phyloP scores from a whole-genome alignment of 64 coral and sea anemone genomes.

The Stylophora pistillata region DNA sequence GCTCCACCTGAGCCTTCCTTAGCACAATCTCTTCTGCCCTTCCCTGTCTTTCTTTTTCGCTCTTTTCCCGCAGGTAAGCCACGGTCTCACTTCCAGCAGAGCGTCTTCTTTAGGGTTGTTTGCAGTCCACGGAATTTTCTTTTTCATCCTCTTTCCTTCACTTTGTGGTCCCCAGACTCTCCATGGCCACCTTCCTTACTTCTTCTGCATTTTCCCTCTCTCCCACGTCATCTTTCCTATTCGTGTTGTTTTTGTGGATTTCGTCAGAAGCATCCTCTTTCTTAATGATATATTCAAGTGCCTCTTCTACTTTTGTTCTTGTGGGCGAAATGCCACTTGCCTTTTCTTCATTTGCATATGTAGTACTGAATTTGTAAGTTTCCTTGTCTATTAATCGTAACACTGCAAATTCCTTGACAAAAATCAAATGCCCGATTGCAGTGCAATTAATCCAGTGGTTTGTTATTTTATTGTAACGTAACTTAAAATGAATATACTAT shows the following conservation, averaged over 20 bases:
- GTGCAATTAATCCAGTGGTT: too few species aligned
- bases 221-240: too few species aligned
- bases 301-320: constrained; percentile 45
- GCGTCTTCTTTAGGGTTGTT: constrained; percentile 37
- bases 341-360: constrained; percentile 24
- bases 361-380: too few species aligned
- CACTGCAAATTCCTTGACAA: too few species aligned
- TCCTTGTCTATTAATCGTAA: too few species aligned
- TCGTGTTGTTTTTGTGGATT: too few species aligned
- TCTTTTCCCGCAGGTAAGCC: constrained; percentile 21
- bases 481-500: too few species aligned
- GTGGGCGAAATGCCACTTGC: constrained; percentile 40
- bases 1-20: constrained; percentile 38
- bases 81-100: constrained; percentile 33
- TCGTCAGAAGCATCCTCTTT: constrained; percentile 43
- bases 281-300: constrained; percentile 39
- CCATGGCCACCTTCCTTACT: constrained; percentile 31
- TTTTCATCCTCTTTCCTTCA: constrained; percentile 37
- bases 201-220: constrained; percentile 32
- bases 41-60: constrained; percentile 33
- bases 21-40: constrained; percentile 33
- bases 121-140: constrained; percentile 43
- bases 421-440: too few species aligned
- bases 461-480: too few species aligned
- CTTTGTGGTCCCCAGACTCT: constrained; percentile 29